Conservation (phyloP, 2,888 invertebrate genomes). For the Xanthostigma xanthostigma region DNA sequence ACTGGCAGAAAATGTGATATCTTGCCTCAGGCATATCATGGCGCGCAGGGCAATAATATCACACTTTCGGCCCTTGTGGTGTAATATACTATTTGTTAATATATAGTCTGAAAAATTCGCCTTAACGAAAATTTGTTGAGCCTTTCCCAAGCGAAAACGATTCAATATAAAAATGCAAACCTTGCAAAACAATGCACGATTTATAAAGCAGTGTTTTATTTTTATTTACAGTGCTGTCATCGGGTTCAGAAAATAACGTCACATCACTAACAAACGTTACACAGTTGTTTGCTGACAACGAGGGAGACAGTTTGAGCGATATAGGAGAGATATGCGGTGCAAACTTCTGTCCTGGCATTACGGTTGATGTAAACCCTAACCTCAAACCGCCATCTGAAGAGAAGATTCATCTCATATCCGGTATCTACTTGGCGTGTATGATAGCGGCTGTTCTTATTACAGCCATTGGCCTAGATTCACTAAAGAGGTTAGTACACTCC, state of each 20-base stretch:
- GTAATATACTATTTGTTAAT: too few species aligned
- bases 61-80: too few species aligned
- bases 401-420: constrained; percentile 64
- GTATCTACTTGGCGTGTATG: constrained; percentile 72
- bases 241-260: constrained; percentile 17
- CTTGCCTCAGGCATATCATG: too few species aligned
- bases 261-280: constrained; percentile 17
- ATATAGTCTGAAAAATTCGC: too few species aligned
- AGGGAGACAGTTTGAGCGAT: constrained; percentile 23
- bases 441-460: constrained; percentile 57
- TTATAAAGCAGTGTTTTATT: background rate
- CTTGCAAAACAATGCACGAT: too few species aligned
- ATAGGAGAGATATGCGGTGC: constrained; percentile 53
- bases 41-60: too few species aligned
- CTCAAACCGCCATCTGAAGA: constrained; percentile 52
- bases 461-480: constrained; percentile 63
- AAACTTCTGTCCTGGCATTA: constrained; percentile 51
- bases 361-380: constrained; percentile 45
- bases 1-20: too few species aligned
- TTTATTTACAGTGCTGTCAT: constrained; percentile 23
- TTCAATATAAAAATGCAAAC: too few species aligned
- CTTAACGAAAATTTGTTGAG: too few species aligned
- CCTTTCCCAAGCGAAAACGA: too few species aligned
- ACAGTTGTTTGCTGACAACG: background rate
- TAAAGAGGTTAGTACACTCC: constrained; percentile 42